Percentiles rank a stretch among this genome's conserved stretches.
Conservation (phyloP, 2,888 invertebrate species). For the Lordiphosa fenestrarum region DNA sequence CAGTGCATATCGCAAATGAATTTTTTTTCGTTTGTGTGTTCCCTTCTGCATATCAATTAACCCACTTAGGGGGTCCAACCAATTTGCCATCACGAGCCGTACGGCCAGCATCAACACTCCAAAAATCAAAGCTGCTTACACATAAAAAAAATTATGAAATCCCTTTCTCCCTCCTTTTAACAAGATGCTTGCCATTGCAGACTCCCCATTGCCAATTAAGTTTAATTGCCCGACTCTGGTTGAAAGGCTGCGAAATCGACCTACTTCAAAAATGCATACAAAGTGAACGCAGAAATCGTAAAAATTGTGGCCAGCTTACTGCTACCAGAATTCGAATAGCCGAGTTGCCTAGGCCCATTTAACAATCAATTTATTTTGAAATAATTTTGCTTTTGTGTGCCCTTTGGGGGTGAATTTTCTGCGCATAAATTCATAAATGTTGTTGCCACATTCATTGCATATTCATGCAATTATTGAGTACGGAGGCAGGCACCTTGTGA, state of each 20-base stretch:
- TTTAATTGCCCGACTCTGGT: conserved; percentile 52
- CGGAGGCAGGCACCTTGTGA: conserved; percentile 14
- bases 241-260: conserved; percentile 17
- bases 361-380: conserved; percentile 74
- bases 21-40: too few species aligned
- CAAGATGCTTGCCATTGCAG: conserved; percentile 26
- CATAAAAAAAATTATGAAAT: conserved; percentile 21
- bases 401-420: conserved; percentile 14
- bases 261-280: conserved; percentile 66
- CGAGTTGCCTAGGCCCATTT: conserved; percentile 46
- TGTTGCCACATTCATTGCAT: conserved; percentile 52
- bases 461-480: conserved; percentile 57
- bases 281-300: conserved; percentile 40
- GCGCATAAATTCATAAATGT: conserved; percentile 38
- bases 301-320: conserved; percentile 13
- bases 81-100: too few species aligned
- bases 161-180: conserved; percentile 20
- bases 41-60: too few species aligned
- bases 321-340: not conserved
- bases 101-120: conserved; percentile 15
- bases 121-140: conserved; percentile 46
- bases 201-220: conserved; percentile 67
- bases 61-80: too few species aligned
- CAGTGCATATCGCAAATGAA: too few species aligned
- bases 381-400: conserved; percentile 57